phyloP scores from a whole-genome alignment of 1,140 invertebrate species.

The Mercenaria mercenaria region DNA sequence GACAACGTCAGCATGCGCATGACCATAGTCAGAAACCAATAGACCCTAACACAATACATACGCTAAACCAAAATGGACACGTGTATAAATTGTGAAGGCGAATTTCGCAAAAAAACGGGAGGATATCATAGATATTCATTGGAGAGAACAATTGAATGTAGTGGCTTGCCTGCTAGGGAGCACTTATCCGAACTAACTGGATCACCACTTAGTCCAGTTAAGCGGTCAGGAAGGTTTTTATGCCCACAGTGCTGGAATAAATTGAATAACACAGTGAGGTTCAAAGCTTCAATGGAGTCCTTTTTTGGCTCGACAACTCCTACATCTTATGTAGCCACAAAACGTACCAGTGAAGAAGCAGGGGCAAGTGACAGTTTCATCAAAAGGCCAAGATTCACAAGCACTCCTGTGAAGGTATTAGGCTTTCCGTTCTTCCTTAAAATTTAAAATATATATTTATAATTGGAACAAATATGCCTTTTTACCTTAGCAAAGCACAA shows the following conservation, averaged over 20 bases:
- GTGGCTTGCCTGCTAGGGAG: background rate
- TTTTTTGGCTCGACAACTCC: background rate
- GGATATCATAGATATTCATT: slow-evolving; percentile 11
- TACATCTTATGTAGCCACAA: background rate
- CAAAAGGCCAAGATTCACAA: slow-evolving; percentile 22
- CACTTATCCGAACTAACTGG: background rate
- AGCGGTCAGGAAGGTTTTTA: slow-evolving; percentile 28
- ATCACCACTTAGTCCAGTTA: background rate
- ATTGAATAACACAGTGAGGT: background rate
- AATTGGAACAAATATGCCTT: too few species aligned
- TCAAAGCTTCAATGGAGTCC: background rate
- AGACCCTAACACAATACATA: too few species aligned
- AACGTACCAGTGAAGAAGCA: background rate
- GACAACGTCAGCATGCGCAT: too few species aligned
- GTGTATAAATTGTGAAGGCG: background rate
- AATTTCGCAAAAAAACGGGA: background rate
- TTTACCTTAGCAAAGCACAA: too few species aligned
- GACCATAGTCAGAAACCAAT: too few species aligned
- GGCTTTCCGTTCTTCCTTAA: too few species aligned
- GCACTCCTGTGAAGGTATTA: slow-evolving; percentile 21
- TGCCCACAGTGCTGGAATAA: slow-evolving; percentile 40
- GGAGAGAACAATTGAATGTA: background rate
- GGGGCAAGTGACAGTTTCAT: background rate
- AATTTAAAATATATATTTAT: too few species aligned
- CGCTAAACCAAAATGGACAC: too few species aligned